Evolutionary conservation across 2,888 invertebrate species (phyloP).

Genomic region (Coenonympha glycerion): DNA sequence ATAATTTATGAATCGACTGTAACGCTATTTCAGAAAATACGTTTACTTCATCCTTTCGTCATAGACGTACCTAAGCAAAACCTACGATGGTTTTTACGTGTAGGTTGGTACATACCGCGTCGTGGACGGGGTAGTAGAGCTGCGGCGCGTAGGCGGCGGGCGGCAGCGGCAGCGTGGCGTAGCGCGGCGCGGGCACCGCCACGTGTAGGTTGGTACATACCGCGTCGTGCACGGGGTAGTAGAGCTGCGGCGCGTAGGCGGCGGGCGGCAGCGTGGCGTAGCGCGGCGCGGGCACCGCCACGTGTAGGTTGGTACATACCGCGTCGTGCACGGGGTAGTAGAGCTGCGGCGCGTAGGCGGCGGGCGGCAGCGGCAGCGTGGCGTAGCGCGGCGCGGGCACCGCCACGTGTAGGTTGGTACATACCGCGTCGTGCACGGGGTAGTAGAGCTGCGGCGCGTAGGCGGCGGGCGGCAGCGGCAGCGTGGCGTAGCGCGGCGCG

Average conservation of each 20-base stretch:
- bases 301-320: no score
- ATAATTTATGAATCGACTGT: no score
- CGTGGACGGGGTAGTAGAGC: conserved; percentile 64
- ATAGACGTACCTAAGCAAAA: no score
- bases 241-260: conserved; percentile 49
- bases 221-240: conserved; percentile 63
- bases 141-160: conserved; percentile 50
- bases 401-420: no score
- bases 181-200: conserved; percentile 61
- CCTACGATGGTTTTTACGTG: no score
- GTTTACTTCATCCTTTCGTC: no score
- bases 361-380: conserved; percentile 60
- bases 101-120: no score
- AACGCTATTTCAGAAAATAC: no score
- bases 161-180: conserved; percentile 64
- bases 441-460: conserved; percentile 58
- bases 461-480: conserved; percentile 56
- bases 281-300: conserved; percentile 39
- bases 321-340: conserved; percentile 67
- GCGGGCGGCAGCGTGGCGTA: conserved; percentile 64
- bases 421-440: conserved; percentile 62
- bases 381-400: conserved; percentile 52
- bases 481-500: conserved; percentile 64
- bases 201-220: no score
- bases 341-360: conserved; percentile 47